phyloP scores from a whole-genome alignment of 2,888 invertebrate genomes.

The Hipparchia sbordonii region DNA sequence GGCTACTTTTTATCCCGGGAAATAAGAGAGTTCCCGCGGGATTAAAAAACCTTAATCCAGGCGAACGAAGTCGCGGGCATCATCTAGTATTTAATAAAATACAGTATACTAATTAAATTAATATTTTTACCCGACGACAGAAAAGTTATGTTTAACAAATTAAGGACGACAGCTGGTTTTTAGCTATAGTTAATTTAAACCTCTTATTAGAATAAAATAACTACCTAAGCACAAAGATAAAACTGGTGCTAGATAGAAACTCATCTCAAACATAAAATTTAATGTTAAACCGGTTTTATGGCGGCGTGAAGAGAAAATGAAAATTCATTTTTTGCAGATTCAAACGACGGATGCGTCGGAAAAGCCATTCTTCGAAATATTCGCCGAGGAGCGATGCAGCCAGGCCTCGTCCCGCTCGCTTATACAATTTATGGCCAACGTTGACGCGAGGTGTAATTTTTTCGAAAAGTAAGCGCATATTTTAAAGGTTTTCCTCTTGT shows the following conservation, averaged over 20 bases:
- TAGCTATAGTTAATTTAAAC: no score
- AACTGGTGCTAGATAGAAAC: background rate
- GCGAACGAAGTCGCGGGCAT: no score
- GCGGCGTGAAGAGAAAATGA: conserved; percentile 38
- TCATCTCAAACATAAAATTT: conserved; percentile 1
- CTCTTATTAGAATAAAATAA: no score
- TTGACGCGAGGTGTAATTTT: conserved; percentile 83
- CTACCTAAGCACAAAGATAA: background rate
- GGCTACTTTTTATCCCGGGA: no score
- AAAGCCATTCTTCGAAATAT: conserved; percentile 80
- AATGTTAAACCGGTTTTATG: conserved; percentile 11
- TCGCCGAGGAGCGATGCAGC: conserved; percentile 80
- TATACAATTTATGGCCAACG: conserved; percentile 85
- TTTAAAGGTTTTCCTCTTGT: background rate
- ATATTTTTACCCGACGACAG: no score
- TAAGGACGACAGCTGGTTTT: background rate
- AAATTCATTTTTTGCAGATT: conserved; percentile 50
- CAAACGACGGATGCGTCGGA: conserved; percentile 59
- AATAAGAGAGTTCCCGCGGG: no score
- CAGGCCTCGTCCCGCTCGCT: conserved; percentile 82
- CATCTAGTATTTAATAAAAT: no score
- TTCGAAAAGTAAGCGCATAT: conserved; percentile 76
- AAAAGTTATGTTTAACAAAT: background rate
- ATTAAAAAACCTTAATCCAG: no score
- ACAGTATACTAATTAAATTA: no score